Base-by-base conservation (phyloP, 2,888 invertebrate species). In the Lydus trimaculatus region DNA sequence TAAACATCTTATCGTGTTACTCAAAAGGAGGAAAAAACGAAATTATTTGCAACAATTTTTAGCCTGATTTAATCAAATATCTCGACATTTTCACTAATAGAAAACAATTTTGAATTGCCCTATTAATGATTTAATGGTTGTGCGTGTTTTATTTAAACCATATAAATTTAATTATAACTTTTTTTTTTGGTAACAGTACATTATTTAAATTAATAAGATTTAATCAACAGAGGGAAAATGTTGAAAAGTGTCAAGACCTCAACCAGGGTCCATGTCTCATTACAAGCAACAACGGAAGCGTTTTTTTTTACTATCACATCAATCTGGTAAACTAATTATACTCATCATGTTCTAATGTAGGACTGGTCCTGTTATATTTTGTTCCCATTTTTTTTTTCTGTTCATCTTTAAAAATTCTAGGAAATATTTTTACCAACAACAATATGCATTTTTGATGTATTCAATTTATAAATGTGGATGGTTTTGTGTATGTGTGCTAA, bases 301-400 rank as follows among this genome's bases (percentile, higher is more conserved):
- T n/a, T 62, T 52, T 62, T 58, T 65, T 65, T 31, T 65, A 67
- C 39, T 61, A 61, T 61, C 61, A 61, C 33, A 23, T 39, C 39
- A 61, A 61, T 61, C 61, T 61, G 61, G 1, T 61, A 25, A 36
- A 61, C n/a, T 61, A 61, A 61, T 61, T 43, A 61, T 17, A 43
- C 9, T 31, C 33, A 36, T 60, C n/a, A 25, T 9, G 15, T 48
- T 61, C 60, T 66, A 66, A 69, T 66, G 36, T 69, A 64, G 52
- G 63, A 66, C 15, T 39, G 25, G 15, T 23, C 8, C n/a, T 61
- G 25, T 25, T 39, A 11, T 17, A 8, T 28, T 43, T 43, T 15
- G 8, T n/a, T 20, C 0, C 4, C 4, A 3, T 15, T 0, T 61
- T 23, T 11, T 17, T 11, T 28, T 58, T 7, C 23, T 31, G 25